Conservation (phyloP, 2,113 vertebrate genomes). For the Pantherophis guttatus region DNA sequence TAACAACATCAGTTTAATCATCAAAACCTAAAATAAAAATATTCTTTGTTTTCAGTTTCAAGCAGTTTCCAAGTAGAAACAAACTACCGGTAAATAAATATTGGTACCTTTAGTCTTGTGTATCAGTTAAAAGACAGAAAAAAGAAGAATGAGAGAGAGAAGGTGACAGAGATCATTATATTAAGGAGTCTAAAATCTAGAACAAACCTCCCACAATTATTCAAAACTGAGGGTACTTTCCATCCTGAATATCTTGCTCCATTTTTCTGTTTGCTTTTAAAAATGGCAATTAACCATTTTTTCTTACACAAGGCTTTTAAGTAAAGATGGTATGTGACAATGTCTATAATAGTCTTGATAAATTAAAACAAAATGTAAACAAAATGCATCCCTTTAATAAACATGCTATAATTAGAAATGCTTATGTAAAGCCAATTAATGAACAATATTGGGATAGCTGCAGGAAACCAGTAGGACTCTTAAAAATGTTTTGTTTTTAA, state of each 20-base stretch:
- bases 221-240: not conserved
- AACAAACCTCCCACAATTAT: not conserved
- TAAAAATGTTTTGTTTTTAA: conserved; percentile 62
- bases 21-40: not conserved
- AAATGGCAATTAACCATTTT: not conserved
- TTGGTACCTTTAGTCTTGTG: not conserved
- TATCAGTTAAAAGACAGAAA: not conserved
- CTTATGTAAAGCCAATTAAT: conserved; percentile 51
- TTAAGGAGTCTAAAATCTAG: not conserved
- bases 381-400: conserved; percentile 41
- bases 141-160: not conserved
- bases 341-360: not conserved
- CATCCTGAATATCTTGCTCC: not conserved
- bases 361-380: not conserved
- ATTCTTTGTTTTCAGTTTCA: not conserved
- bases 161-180: not conserved
- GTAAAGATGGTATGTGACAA: not conserved
- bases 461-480: conserved; percentile 44
- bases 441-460: conserved; percentile 53
- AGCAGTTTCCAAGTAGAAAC: not conserved
- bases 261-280: not conserved
- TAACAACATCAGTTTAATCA: not conserved
- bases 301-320: not conserved
- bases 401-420: conserved; percentile 50
- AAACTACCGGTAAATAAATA: not conserved